Percentiles rank a stretch among this genome's conserved stretches.
Conservation (phyloP, 2,888 invertebrate species). For the Lasioglossum leucozonium region DNA sequence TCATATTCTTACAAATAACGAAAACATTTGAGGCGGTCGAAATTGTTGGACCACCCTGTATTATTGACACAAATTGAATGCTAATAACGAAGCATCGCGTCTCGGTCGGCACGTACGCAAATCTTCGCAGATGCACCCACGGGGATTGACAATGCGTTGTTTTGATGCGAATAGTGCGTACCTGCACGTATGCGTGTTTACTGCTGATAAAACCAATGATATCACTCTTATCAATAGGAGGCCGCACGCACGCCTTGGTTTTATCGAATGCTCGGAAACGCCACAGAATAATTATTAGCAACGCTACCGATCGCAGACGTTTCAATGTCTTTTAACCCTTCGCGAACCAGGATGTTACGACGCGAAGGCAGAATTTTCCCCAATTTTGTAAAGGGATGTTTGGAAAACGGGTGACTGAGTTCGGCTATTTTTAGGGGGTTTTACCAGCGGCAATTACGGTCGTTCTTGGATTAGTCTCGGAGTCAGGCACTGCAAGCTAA, state of each 20-base stretch:
- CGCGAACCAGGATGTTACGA: no score
- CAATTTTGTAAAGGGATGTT: no score
- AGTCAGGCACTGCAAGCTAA: no score
- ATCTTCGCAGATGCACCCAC: neutral
- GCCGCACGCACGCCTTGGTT: neutral
- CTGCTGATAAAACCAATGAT: slow-evolving; percentile 15
- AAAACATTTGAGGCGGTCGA: neutral
- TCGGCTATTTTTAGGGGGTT: no score
- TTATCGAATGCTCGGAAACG: neutral
- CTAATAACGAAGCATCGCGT: neutral
- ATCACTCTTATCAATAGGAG: slow-evolving; percentile 33
- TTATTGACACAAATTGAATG: neutral
- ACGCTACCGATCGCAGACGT: neutral
- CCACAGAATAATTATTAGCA: neutral
- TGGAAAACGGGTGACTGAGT: no score
- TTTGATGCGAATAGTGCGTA: slow-evolving; percentile 15
- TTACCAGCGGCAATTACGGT: no score
- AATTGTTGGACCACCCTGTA: neutral
- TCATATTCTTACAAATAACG: neutral
- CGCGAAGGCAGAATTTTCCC: no score
- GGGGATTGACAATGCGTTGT: neutral
- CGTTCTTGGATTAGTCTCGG: no score
- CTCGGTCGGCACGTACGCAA: slow-evolving; percentile 1
- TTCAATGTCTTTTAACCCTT: neutral
- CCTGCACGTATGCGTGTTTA: slow-evolving; percentile 17